Conservation (phyloP, 2,797 vertebrate species). For the Urophycis tenuis region DNA sequence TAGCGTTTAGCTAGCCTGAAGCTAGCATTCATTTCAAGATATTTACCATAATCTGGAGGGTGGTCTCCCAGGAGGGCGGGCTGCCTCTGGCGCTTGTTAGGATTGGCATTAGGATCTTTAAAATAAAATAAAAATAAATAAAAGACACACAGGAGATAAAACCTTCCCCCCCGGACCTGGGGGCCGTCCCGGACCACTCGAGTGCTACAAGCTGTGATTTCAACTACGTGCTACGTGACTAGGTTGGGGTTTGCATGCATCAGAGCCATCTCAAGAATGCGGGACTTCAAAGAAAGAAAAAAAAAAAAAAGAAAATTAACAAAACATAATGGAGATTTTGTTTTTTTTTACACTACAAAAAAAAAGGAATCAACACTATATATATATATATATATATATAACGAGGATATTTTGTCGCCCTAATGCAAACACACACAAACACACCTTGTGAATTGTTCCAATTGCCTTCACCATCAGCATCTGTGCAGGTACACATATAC, state of each 20-base stretch:
- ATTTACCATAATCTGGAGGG: slow-evolving; percentile 88
- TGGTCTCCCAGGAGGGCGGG: slow-evolving; percentile 90
- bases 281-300: background rate
- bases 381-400: no score
- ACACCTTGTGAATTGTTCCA: slow-evolving; percentile 80
- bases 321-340: slow-evolving; percentile 70
- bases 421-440: slow-evolving; percentile 59
- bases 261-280: slow-evolving; percentile 3
- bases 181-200: slow-evolving; percentile 10
- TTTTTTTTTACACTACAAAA: slow-evolving; percentile 5
- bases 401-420: slow-evolving; percentile 31
- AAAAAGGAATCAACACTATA: no score
- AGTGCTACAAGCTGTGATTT: slow-evolving; percentile 16
- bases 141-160: slow-evolving; percentile 40
- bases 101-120: slow-evolving; percentile 76
- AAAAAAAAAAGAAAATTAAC: background rate
- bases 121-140: background rate
- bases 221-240: slow-evolving; percentile 38
- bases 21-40: background rate
- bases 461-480: slow-evolving; percentile 78
- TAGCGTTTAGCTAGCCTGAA: no score
- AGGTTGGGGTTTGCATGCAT: slow-evolving; percentile 57
- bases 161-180: slow-evolving; percentile 13
- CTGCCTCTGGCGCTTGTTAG: slow-evolving; percentile 91
- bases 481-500: slow-evolving; percentile 74